Evolutionary conservation across 2,113 vertebrate genomes (phyloP).

Genomic region (Tenrec ecaudatus): DNA sequence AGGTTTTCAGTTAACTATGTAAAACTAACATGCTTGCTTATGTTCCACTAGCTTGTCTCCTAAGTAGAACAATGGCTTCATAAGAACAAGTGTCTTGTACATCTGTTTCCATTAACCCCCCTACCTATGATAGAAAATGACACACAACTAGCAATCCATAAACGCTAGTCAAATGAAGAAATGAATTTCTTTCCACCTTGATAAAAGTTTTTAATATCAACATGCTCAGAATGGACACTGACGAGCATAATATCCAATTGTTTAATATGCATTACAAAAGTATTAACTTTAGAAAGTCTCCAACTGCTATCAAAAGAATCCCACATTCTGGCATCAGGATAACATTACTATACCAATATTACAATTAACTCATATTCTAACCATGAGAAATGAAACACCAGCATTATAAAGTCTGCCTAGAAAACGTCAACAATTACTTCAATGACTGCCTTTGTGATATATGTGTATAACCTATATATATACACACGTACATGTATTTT

Average conservation of each 20-base stretch:
- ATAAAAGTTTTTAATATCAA: conserved; percentile 68
- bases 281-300: conserved; percentile 59
- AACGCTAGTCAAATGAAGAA: neutral
- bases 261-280: conserved; percentile 68
- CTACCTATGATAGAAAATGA: neutral
- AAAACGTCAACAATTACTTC: conserved; percentile 51
- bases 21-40: neutral
- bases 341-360: conserved; percentile 63
- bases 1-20: too few species aligned
- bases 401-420: conserved; percentile 37
- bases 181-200: neutral
- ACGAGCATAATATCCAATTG: conserved; percentile 55
- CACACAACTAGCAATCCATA: neutral
- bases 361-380: conserved; percentile 71
- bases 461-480: neutral
- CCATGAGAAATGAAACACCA: conserved; percentile 57
- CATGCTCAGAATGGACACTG: conserved; percentile 61
- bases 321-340: conserved; percentile 61
- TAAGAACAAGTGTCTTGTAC: neutral
- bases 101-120: neutral
- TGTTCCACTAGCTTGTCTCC: neutral
- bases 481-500: neutral
- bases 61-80: conserved; percentile 15
- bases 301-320: conserved; percentile 67
- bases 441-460: neutral